phyloP scores from a whole-genome alignment of 2,113 vertebrate species.

The Asarcornis scutulata region DNA sequence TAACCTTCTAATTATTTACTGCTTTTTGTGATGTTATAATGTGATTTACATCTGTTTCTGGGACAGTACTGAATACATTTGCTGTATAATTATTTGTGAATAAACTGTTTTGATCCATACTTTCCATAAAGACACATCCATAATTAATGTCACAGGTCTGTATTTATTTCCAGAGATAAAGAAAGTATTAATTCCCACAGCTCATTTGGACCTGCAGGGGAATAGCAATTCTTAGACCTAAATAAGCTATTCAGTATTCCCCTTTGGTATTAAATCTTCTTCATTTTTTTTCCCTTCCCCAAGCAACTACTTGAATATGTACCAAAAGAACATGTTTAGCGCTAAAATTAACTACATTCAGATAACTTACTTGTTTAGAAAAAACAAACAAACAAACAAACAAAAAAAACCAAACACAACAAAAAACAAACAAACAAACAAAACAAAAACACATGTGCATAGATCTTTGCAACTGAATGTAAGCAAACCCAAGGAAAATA shows the following conservation, averaged over 20 bases:
- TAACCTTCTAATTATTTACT: neutral
- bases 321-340: slow-evolving; percentile 13
- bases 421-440: neutral
- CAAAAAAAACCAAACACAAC: neutral
- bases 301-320: neutral
- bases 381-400: slow-evolving; percentile 16
- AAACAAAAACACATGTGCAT: neutral
- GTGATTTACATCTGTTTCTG: slow-evolving; percentile 34
- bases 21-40: neutral
- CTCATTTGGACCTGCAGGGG: slow-evolving; percentile 10
- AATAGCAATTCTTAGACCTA: neutral
- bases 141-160: slow-evolving; percentile 42
- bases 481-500: neutral
- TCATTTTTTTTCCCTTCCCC: neutral
- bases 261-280: neutral
- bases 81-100: slow-evolving; percentile 26
- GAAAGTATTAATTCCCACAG: slow-evolving; percentile 29
- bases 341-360: neutral
- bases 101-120: slow-evolving; percentile 30
- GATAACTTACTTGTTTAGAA: neutral
- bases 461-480: slow-evolving; percentile 5
- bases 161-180: slow-evolving; percentile 40
- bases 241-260: slow-evolving; percentile 3
- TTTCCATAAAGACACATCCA: slow-evolving; percentile 8
- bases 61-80: slow-evolving; percentile 6